These are phyloP conservation scores for Heterodera filipjevi DNA, from an alignment of 2,888 invertebrate genomes.

Conservation along the genomic window DNA sequence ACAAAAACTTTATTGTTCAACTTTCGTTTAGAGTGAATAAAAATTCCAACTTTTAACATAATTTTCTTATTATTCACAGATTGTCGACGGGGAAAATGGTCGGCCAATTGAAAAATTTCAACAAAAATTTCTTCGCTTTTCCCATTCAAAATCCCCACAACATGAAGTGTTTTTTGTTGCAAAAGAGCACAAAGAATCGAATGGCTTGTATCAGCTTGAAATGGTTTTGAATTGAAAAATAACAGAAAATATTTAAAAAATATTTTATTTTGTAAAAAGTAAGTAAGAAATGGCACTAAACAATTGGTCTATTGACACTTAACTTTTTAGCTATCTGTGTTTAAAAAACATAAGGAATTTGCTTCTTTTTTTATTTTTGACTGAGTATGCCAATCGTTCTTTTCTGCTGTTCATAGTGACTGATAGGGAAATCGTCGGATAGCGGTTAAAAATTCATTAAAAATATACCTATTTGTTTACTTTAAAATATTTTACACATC, in stretches of 20 bases:
- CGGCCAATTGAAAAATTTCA: constrained; percentile 8
- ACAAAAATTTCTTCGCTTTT: constrained; percentile 22
- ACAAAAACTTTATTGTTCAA: background rate
- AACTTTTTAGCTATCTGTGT: too few relatives aligned
- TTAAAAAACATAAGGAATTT: too few relatives aligned
- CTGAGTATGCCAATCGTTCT: too few relatives aligned
- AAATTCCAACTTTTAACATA: background rate
- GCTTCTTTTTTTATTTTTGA: too few relatives aligned
- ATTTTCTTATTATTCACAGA: background rate
- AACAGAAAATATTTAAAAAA: too few relatives aligned
- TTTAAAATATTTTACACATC: background rate
- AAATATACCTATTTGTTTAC: too few relatives aligned
- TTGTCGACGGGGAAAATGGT: background rate
- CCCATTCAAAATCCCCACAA: constrained; percentile 17
- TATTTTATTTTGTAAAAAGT: too few relatives aligned
- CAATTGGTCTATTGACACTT: too few relatives aligned
- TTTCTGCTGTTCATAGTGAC: too few relatives aligned
- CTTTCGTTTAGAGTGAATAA: background rate
- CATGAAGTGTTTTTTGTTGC: constrained; percentile 26
- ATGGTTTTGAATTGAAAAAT: background rate
- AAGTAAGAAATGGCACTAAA: too few relatives aligned
- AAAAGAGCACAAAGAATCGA: constrained; percentile 4
- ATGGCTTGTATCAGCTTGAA: constrained; percentile 20
- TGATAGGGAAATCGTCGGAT: too few relatives aligned
- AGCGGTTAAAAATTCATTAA: too few relatives aligned